Conservation (phyloP, 2,888 invertebrate species). For the Yponomeuta malinellus region DNA sequence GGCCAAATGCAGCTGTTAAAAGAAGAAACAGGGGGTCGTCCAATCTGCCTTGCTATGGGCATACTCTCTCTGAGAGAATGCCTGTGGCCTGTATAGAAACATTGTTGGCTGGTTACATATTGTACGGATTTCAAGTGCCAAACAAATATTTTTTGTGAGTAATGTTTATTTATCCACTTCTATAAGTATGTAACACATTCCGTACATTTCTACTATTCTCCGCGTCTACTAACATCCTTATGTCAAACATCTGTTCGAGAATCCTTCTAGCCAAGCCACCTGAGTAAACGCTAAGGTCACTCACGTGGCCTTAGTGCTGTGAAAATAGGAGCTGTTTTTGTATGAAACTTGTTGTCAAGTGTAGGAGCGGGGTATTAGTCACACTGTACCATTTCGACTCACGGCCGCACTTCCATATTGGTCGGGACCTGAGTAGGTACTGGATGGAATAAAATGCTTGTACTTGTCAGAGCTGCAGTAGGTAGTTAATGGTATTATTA, state of each 20-base stretch:
- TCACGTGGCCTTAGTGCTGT: not conserved
- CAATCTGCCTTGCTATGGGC: too few relatives aligned
- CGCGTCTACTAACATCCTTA: not conserved
- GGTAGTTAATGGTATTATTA: not conserved
- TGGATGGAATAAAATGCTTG: not conserved
- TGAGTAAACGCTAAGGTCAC: not conserved
- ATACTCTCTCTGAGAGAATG: too few relatives aligned
- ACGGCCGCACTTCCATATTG: slow-evolving; percentile 8
- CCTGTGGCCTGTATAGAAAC: too few relatives aligned
- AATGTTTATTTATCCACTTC: not conserved
- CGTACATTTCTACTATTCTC: not conserved
- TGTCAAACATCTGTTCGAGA: not conserved
- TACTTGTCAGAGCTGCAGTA: not conserved
- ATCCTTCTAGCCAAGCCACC: not conserved
- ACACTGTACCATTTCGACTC: slow-evolving; percentile 7
- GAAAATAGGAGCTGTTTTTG: not conserved
- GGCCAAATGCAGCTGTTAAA: too few relatives aligned
- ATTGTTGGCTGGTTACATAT: too few relatives aligned
- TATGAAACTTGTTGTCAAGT: not conserved
- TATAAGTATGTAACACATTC: not conserved
- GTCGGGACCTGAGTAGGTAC: not conserved
- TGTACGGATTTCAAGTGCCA: too few relatives aligned
- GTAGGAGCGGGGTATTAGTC: slow-evolving; percentile 2
- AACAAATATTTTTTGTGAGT: not conserved
- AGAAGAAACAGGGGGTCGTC: too few relatives aligned